Conservation (phyloP, 1,140 invertebrate genomes). For the Rhagoletis pomonella region DNA sequence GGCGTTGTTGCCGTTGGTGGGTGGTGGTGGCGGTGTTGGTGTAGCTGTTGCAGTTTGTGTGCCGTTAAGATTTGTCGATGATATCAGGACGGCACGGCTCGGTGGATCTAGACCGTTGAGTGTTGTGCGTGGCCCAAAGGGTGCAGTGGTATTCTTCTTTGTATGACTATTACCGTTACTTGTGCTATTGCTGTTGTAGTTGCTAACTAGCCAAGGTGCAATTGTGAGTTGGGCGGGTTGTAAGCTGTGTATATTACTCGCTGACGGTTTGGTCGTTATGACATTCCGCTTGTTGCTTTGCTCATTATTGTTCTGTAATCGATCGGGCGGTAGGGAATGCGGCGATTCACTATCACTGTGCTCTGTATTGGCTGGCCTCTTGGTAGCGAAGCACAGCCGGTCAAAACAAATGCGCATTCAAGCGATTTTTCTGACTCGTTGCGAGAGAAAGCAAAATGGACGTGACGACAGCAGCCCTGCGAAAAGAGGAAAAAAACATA, state of each 20-base stretch:
- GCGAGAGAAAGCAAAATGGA: constrained; percentile 61
- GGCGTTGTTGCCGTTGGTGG: background rate
- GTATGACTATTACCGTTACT: constrained; percentile 1
- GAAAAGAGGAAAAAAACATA: background rate
- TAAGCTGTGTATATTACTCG: constrained; percentile 51
- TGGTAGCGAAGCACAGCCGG: constrained; percentile 89
- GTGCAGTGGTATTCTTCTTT: constrained; percentile 39
- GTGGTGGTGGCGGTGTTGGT: background rate
- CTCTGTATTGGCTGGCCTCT: constrained; percentile 85
- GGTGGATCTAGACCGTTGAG: constrained; percentile 57
- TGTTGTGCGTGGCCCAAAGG: constrained; percentile 44
- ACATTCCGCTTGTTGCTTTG: constrained; percentile 23
- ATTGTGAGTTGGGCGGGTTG: constrained; percentile 31
- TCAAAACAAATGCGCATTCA: constrained; percentile 92
- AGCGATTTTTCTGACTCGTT: constrained; percentile 76
- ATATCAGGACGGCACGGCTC: background rate
- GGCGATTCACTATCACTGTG: constrained; percentile 45
- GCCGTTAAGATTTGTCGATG: constrained; percentile 37
- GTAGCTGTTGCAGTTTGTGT: background rate
- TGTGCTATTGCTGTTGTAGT: constrained; percentile 36
- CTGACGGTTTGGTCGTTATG: constrained; percentile 54
- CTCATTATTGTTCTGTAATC: constrained; percentile 73
- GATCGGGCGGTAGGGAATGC: constrained; percentile 25
- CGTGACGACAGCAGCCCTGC: constrained; percentile 62
- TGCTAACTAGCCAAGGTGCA: constrained; percentile 17